Percentiles rank a stretch among this genome's conserved stretches.
phyloP scores from a whole-genome alignment of 2,113 vertebrate species.

The Ageneiosus marmoratus region DNA sequence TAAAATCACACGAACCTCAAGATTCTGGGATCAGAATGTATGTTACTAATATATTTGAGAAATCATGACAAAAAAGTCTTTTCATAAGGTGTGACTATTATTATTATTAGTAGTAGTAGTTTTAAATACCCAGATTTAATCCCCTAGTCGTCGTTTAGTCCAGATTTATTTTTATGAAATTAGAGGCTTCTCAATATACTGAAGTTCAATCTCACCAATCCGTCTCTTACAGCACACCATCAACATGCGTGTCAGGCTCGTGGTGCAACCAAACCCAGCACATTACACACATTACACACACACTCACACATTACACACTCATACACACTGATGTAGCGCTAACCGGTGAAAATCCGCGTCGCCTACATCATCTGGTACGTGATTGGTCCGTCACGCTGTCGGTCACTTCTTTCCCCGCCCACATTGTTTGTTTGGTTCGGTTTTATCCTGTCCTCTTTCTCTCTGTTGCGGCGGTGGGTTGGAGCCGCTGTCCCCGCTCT shows the following conservation, averaged over 20 bases:
- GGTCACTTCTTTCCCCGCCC: constrained; percentile 56
- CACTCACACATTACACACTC: background rate
- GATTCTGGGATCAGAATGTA: background rate
- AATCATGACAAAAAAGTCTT: background rate
- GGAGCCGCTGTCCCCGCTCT: constrained; percentile 76
- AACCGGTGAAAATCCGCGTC: constrained; percentile 39
- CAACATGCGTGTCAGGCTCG: constrained; percentile 55
- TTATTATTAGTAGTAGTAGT: background rate
- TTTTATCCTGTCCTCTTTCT: constrained; percentile 59
- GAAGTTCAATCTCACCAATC: constrained; percentile 24
- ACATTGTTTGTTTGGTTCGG: constrained; percentile 70
- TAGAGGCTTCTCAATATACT: background rate
- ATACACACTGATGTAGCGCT: background rate
- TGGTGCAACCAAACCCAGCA: constrained; percentile 44
- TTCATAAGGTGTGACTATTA: background rate
- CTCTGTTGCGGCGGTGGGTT: constrained; percentile 75
- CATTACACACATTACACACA: background rate
- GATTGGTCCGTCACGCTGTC: constrained; percentile 59
- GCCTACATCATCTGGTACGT: constrained; percentile 21
- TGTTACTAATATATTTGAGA: background rate
- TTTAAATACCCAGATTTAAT: background rate
- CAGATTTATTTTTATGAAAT: background rate
- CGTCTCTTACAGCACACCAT: constrained; percentile 37
- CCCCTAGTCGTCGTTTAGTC: background rate
- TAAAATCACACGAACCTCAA: background rate